These are phyloP conservation scores for Ceratosolen fusciceps DNA, from an alignment of 1,140 invertebrate genomes.

Conservation along the genomic window DNA sequence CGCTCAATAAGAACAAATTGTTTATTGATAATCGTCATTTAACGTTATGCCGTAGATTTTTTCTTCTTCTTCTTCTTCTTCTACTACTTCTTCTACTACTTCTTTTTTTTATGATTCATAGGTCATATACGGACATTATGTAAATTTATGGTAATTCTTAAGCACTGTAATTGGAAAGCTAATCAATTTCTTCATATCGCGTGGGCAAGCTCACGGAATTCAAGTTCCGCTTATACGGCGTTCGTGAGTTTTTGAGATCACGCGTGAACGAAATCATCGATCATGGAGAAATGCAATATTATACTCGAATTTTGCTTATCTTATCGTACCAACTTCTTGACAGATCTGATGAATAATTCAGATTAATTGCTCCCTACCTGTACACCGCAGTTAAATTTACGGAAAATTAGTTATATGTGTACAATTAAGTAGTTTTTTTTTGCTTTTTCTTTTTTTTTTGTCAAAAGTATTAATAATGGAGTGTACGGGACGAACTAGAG, in stretches of 20 bases:
- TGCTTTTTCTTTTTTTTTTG: too few species aligned
- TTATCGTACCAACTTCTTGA: slow-evolving; percentile 44
- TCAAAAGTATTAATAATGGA: too few species aligned
- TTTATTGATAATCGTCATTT: too few species aligned
- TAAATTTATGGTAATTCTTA: slow-evolving; percentile 55
- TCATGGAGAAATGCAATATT: slow-evolving; percentile 45
- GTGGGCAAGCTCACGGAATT: slow-evolving; percentile 22
- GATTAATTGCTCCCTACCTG: slow-evolving; percentile 43
- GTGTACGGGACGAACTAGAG: too few species aligned
- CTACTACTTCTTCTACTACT: too few species aligned
- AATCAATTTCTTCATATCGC: slow-evolving; percentile 54
- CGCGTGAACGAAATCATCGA: slow-evolving; percentile 43
- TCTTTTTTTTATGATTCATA: neutral
- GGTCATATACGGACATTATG: slow-evolving; percentile 36
- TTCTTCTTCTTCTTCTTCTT: too few species aligned
- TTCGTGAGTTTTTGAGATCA: slow-evolving; percentile 44
- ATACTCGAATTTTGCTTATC: slow-evolving; percentile 40
- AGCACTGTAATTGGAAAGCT: slow-evolving; percentile 52
- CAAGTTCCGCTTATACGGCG: slow-evolving; percentile 25
- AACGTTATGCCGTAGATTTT: too few species aligned
- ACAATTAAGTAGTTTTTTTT: too few species aligned
- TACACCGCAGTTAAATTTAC: neutral
- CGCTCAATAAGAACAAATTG: too few species aligned
- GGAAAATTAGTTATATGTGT: slow-evolving; percentile 27
- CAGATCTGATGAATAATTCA: slow-evolving; percentile 48